Base-by-base conservation (phyloP, 2,888 invertebrate species). In the Magallana nippona region DNA sequence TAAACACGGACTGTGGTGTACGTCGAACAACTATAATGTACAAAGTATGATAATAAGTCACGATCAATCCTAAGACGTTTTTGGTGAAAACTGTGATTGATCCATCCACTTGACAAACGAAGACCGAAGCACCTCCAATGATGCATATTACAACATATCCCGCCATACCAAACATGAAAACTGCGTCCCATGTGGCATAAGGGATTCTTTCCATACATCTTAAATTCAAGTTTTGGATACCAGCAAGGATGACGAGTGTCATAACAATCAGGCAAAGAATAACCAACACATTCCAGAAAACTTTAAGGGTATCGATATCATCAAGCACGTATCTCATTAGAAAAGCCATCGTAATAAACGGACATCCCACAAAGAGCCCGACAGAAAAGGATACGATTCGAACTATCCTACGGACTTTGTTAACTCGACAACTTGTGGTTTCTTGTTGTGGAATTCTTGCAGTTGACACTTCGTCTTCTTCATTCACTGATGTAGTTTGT, bases 161-260 rank as follows among this genome's bases (percentile, higher is more conserved):
- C 15, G 71, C 71, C 71, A 71, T 71, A 32, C 71, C 22, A 27
- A 22, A 71, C 71, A 71, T 22, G 11, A 71, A 32, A 13, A 71
- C 71, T 13, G 15, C 27, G 27, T 71, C 71, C 71, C 71, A 71
- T 1, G 71, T 27, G 11, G 32, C 22, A 13, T 32, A 2, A 13
- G 27, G 22, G 13, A 22, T 27, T 71, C 3, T 71, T 27, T 27
- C 32, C 13, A 32, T 22, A 27, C 22, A 27, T 13, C 0, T 13
- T 13, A 13, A 27, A 32, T 71, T 32, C 19, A 71, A 11, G 1
- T 27, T 71, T 27, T 71, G 27, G 11, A 71, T 71, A 2, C 71
- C 71, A 13, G 15, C 71, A 10, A 71, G 71, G 27, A 71, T 32
- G 13, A 71, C 8, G 44, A 44, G 44, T 44, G 8, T 22, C 13